Base-by-base conservation (phyloP, 2,113 vertebrate species). In the Mus spicilegus region DNA sequence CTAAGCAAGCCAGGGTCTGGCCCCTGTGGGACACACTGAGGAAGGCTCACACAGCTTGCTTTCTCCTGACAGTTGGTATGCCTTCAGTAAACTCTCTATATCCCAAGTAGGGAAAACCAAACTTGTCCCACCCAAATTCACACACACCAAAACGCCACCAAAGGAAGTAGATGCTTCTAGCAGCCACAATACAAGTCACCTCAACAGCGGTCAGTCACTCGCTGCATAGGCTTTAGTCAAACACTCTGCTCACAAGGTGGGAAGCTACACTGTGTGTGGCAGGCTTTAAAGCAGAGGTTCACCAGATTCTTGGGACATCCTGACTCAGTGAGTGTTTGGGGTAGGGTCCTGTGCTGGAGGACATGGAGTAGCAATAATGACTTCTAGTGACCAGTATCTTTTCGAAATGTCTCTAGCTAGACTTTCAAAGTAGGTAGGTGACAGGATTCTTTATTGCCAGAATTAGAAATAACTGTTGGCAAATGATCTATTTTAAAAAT, bases 321-420 rank as follows among this genome's bases (percentile, higher is more conserved):
- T 1, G 36, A 20, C 61, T 3, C 0, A 19, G 30, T 1, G 17
- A 36, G 17, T 0, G 69, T 20, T 7, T 39, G n/a, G 26, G 63
- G 20, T 49, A 7, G 6, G 0, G 39, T 42, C 28, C 28, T 39
- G 13, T 46, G 70, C 33, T 42, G 76, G 0, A 22, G 80, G 36
- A 9, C 6, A 20, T 14, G 2, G 58, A 72, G 30, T 54, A 49
- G 73, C 28, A 54, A 28, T 22, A 54, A 3, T 67, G 26, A 63
- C 36, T 24, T 73, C n/a, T 6, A 17, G 1, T 16, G 19, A 49
- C 24, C 9, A 33, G 30, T 9, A 70, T 22, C 8, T 19, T 30
- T 78, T 89, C 33, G 28, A 54, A 54, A 42, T 1, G 65, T 39
- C 49, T 81, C 39, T 5, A 82, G 12, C 30, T 30, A 39, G 39